A percentile compares a stretch with the other conserved stretches of the same genome.
Evolutionary conservation across 2,797 vertebrate genomes (phyloP).

Genomic region (Microchirus variegatus): DNA sequence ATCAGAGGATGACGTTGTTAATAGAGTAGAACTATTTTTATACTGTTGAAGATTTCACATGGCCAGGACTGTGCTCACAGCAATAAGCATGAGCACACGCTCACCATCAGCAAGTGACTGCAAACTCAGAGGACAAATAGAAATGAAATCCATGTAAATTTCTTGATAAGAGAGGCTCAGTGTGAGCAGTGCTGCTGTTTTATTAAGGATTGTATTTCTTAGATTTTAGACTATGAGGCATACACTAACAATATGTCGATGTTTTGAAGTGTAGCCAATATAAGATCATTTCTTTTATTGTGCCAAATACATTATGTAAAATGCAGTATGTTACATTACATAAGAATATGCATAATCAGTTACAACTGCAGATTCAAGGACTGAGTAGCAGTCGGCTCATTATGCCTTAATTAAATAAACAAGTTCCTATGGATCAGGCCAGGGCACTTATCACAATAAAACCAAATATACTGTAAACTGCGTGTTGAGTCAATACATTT

Average conservation of each 20-base stretch:
- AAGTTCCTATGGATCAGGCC: slow-evolving; percentile 33
- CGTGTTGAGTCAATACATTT: slow-evolving; percentile 27
- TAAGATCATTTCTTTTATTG: slow-evolving; percentile 46
- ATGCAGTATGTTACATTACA: slow-evolving; percentile 42
- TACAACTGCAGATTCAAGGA: slow-evolving; percentile 39
- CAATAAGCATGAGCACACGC: slow-evolving; percentile 6
- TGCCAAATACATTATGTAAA: slow-evolving; percentile 53
- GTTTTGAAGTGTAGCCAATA: slow-evolving; percentile 45
- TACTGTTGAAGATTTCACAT: slow-evolving; percentile 29
- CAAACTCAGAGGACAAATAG: slow-evolving; percentile 15
- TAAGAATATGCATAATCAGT: slow-evolving; percentile 62
- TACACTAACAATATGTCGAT: slow-evolving; percentile 44
- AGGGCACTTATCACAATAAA: slow-evolving; percentile 56
- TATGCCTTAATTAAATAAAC: slow-evolving; percentile 35
- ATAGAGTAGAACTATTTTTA: slow-evolving; percentile 51
- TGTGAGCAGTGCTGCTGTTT: slow-evolving; percentile 54
- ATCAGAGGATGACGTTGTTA: slow-evolving; percentile 31
- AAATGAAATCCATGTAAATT: slow-evolving; percentile 22
- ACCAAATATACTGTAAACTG: slow-evolving; percentile 23
- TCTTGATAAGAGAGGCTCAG: slow-evolving; percentile 33
- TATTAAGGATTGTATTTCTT: slow-evolving; percentile 44
- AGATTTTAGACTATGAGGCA: slow-evolving; percentile 39
- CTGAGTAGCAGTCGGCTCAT: slow-evolving; percentile 34
- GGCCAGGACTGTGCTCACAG: slow-evolving; percentile 20
- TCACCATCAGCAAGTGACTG: slow-evolving; percentile 31